phyloP scores from a whole-genome alignment of 2,113 vertebrate genomes.

The Pampusana beccarii region DNA sequence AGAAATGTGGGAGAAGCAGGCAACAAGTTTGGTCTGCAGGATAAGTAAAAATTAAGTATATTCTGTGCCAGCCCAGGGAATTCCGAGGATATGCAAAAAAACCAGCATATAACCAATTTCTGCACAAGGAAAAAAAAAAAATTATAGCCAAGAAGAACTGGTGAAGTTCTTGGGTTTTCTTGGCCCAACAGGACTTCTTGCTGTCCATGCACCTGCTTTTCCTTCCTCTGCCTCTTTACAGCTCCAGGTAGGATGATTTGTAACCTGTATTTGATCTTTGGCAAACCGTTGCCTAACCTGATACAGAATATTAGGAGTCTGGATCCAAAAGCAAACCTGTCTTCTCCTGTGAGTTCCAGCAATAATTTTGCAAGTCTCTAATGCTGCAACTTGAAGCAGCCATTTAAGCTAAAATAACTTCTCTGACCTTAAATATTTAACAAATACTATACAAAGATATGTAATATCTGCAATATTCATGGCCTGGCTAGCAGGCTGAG shows the following conservation, averaged over 20 bases:
- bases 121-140: neutral
- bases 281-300: neutral
- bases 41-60: neutral
- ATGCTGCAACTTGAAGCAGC: neutral
- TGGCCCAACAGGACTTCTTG: neutral
- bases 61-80: neutral
- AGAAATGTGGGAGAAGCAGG: neutral
- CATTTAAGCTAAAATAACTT: conserved; percentile 6
- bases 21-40: neutral
- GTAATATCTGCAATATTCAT: conserved; percentile 52
- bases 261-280: neutral
- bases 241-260: neutral
- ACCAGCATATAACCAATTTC: rapidly evolving
- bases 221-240: neutral
- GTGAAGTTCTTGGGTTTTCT: neutral
- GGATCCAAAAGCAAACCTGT: neutral
- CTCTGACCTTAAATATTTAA: conserved; percentile 43
- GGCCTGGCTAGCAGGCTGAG: neutral
- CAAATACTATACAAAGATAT: neutral
- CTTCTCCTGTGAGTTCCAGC: neutral
- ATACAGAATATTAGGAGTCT: neutral
- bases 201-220: neutral
- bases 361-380: neutral
- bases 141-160: neutral
- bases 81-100: neutral